phyloP scores from a whole-genome alignment of 64 coral and sea anemone genomes.

The Dendrophyllia cribrosa region DNA sequence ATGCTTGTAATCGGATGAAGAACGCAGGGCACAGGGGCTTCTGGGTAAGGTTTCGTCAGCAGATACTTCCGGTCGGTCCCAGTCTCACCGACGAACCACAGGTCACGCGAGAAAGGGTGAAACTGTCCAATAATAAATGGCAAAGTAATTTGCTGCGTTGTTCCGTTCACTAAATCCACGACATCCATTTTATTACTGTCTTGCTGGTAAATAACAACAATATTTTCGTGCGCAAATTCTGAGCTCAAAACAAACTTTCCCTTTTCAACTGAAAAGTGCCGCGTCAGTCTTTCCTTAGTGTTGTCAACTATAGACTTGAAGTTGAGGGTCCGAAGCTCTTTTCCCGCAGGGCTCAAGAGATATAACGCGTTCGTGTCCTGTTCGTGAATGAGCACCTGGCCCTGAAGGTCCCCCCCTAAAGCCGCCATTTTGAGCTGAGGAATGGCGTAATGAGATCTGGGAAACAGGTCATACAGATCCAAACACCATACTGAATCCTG shows the following conservation, averaged over 20 bases:
- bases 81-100: conserved; percentile 96
- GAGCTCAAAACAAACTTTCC: conserved; percentile 76
- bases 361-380: conserved; percentile 81
- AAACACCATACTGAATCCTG: conserved; percentile 79
- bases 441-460: conserved; percentile 56
- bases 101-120: conserved; percentile 87
- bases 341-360: conserved; percentile 62
- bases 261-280: conserved; percentile 88
- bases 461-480: conserved; percentile 88
- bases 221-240: conserved; percentile 86
- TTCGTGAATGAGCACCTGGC: conserved; percentile 87
- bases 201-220: conserved; percentile 77
- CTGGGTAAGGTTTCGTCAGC: conserved; percentile 80
- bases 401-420: conserved; percentile 74
- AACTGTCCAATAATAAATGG: conserved; percentile 97
- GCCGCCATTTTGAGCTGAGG: conserved; percentile 88
- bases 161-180: conserved; percentile 59
- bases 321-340: conserved; percentile 58
- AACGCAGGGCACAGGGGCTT: conserved; percentile 84
- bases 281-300: conserved; percentile 81
- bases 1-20: conserved; percentile 80
- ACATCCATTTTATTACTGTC: conserved; percentile 91
- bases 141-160: conserved; percentile 82
- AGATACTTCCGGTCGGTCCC: conserved; percentile 89
- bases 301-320: conserved; percentile 82